phyloP scores from a whole-genome alignment of 2,113 vertebrate genomes.

The Sinocyclocheilus anophthalmus region DNA sequence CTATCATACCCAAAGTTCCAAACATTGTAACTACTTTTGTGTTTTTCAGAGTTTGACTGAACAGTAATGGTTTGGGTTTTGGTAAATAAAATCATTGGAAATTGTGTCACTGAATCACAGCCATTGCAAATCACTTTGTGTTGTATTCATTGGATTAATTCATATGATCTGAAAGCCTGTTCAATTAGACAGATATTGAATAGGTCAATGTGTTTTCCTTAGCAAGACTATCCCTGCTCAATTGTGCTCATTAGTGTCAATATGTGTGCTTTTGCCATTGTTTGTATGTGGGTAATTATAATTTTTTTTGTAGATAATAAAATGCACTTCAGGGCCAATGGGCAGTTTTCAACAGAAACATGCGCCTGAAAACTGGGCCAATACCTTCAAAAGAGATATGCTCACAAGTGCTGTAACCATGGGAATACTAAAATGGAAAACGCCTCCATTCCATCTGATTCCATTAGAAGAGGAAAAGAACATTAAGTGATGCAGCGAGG shows the following conservation, averaged over 20 bases:
- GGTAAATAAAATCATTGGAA: background rate
- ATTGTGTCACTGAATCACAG: background rate
- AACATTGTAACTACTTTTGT: background rate
- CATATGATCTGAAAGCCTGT: background rate
- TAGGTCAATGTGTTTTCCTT: slow-evolving; percentile 2
- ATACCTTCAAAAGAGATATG: background rate
- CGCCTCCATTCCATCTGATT: too few species aligned
- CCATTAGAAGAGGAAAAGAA: too few species aligned
- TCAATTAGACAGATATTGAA: background rate
- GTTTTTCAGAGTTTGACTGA: background rate
- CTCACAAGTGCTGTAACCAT: background rate
- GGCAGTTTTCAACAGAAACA: background rate
- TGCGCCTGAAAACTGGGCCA: background rate
- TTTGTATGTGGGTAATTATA: background rate
- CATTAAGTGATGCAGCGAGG: too few species aligned
- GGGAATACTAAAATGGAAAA: background rate
- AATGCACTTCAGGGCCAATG: background rate
- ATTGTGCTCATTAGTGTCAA: background rate
- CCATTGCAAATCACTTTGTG: background rate
- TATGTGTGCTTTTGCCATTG: background rate
- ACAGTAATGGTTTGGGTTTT: background rate
- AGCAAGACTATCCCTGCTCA: background rate
- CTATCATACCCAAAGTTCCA: background rate
- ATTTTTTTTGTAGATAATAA: background rate
- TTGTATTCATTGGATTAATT: background rate